phyloP scores from a whole-genome alignment of 1,140 invertebrate species.

The Orchestia grillus region DNA sequence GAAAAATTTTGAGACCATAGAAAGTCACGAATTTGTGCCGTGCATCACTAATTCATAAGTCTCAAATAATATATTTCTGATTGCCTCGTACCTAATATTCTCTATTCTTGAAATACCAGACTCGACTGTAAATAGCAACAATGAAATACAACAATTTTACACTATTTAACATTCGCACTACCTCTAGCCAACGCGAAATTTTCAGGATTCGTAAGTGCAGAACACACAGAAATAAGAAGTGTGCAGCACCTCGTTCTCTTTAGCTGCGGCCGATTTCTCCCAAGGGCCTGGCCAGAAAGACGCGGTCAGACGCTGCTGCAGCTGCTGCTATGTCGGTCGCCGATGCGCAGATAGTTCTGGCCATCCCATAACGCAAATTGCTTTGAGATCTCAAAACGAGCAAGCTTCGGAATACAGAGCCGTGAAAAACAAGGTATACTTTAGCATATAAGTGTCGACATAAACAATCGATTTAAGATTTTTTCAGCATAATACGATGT shows the following conservation, averaged over 20 bases:
- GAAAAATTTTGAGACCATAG: too few relatives aligned
- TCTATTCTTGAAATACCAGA: too few relatives aligned
- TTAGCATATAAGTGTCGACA: not conserved
- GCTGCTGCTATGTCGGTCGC: too few relatives aligned
- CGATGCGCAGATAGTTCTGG: not conserved
- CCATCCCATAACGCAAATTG: not conserved
- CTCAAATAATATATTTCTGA: too few relatives aligned
- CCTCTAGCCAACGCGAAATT: not conserved
- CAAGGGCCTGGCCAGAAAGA: not conserved
- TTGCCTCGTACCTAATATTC: too few relatives aligned
- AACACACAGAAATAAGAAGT: not conserved
- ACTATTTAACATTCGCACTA: not conserved
- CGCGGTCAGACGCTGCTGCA: not conserved
- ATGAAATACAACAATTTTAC: too few relatives aligned
- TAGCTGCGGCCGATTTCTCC: not conserved
- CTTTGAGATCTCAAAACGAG: not conserved
- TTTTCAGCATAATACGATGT: not conserved
- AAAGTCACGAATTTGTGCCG: too few relatives aligned
- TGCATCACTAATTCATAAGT: too few relatives aligned
- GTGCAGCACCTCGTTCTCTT: not conserved
- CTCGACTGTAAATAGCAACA: too few relatives aligned
- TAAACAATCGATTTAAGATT: not conserved
- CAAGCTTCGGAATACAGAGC: not conserved
- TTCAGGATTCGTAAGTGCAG: not conserved
- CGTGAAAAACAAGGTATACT: not conserved